phyloP scores from a whole-genome alignment of 2,113 vertebrate species.

The Malurus elegans region DNA sequence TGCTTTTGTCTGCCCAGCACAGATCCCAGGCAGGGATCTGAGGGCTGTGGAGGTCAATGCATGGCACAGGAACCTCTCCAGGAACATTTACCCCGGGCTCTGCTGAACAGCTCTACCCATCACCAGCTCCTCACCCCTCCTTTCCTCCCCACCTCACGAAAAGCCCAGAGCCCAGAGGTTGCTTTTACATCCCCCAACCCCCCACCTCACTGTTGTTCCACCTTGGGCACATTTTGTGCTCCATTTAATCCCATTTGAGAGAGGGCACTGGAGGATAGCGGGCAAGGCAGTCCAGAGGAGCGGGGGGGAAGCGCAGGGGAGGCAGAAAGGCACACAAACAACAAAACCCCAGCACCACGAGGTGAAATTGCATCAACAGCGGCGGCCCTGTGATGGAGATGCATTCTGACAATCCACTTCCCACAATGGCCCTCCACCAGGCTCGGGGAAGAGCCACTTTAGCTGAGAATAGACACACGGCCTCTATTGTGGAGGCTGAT shows the following conservation, averaged over 20 bases:
- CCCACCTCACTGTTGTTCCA: not conserved
- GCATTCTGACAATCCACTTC: slow-evolving; percentile 25
- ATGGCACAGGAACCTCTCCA: not conserved
- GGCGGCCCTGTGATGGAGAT: not conserved
- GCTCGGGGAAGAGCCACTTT: slow-evolving; percentile 35
- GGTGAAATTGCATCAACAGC: slow-evolving; percentile 45
- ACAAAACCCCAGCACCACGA: not conserved
- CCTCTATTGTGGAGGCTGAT: not conserved
- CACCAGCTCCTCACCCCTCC: not conserved
- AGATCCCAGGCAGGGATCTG: not conserved
- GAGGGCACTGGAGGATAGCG: not conserved
- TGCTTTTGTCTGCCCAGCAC: not conserved
- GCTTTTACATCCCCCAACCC: not conserved
- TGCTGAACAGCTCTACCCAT: not conserved
- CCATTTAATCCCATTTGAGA: slow-evolving; percentile 56
- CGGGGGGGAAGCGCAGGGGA: not conserved
- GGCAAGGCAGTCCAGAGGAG: not conserved
- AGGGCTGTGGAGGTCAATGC: not conserved
- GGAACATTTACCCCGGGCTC: not conserved
- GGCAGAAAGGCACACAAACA: not conserved
- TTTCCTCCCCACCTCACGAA: not conserved
- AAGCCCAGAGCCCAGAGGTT: not conserved
- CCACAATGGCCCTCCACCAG: slow-evolving; percentile 26
- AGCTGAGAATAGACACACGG: slow-evolving; percentile 16
- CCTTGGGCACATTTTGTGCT: slow-evolving; percentile 46